Conservation (phyloP, 2,888 invertebrate genomes). For the Clepsis dumicolana region DNA sequence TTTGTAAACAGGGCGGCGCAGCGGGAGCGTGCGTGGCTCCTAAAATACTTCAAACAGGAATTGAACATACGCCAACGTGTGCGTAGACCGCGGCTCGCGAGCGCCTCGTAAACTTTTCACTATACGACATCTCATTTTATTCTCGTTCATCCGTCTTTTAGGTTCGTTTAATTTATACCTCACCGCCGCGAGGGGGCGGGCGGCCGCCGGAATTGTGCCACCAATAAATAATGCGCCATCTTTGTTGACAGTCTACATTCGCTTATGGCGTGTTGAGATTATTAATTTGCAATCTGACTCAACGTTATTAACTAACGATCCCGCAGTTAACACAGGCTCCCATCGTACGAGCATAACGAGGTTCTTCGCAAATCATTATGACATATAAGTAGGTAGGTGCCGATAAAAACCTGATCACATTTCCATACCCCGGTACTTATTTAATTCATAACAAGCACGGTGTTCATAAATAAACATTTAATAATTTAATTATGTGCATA, state of each 20-base stretch:
- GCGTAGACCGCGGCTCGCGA: constrained; percentile 80
- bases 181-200: constrained; percentile 50
- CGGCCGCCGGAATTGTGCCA: constrained; percentile 54
- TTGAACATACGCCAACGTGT: constrained; percentile 83
- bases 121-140: constrained; percentile 79
- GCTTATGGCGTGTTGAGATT: constrained; percentile 20
- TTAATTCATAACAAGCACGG: constrained; percentile 20
- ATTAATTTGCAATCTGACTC: background rate
- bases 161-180: constrained; percentile 69
- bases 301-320: background rate
- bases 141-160: constrained; percentile 71
- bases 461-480: constrained; percentile 28
- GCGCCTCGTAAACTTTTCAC: constrained; percentile 78
- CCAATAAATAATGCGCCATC: constrained; percentile 54
- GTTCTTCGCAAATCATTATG: background rate
- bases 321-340: too few species aligned
- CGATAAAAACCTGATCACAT: constrained; percentile 7
- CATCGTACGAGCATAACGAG: too few species aligned
- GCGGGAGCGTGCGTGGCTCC: constrained; percentile 74
- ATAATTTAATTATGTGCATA: constrained; percentile 41
- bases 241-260: constrained; percentile 50
- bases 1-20: constrained; percentile 81
- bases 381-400: too few species aligned
- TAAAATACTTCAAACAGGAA: constrained; percentile 83
- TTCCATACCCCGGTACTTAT: background rate